phyloP scores from a whole-genome alignment of 2,888 invertebrate species.

The Camptogramma bilineatum region DNA sequence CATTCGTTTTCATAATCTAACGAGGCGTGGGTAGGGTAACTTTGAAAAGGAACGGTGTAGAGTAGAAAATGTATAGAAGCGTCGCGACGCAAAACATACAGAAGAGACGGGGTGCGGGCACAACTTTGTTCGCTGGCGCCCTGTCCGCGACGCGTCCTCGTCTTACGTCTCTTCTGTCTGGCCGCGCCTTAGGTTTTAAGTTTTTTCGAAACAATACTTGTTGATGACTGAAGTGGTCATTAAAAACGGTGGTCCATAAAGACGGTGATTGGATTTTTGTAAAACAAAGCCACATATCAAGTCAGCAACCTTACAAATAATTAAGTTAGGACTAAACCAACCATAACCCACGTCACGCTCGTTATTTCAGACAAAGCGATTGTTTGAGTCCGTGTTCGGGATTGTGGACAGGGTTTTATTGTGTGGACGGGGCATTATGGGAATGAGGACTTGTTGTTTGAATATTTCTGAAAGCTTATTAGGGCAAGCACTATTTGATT shows the following conservation, averaged over 20 bases:
- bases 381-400: constrained; percentile 33
- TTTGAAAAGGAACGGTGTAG: too few relatives aligned
- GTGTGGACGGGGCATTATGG: constrained; percentile 5
- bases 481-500: too few relatives aligned
- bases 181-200: background rate
- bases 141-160: too few relatives aligned
- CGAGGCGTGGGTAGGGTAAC: too few relatives aligned
- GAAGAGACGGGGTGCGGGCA: too few relatives aligned
- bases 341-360: constrained; percentile 45
- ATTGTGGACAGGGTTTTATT: constrained; percentile 25
- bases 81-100: too few relatives aligned
- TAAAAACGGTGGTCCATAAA: background rate
- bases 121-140: too few relatives aligned
- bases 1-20: too few relatives aligned
- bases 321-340: constrained; percentile 36
- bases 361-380: constrained; percentile 46
- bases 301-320: constrained; percentile 46
- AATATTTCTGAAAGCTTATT: background rate
- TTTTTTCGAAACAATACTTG: background rate
- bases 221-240: too few relatives aligned
- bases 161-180: too few relatives aligned
- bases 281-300: constrained; percentile 16
- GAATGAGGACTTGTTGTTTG: background rate
- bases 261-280: constrained; percentile 7
- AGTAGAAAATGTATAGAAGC: too few relatives aligned